Percentiles rank a stretch among this genome's conserved stretches.
These are phyloP conservation scores for Drosophila repletoides DNA, from an alignment of 1,140 invertebrate genomes.

Conservation along the genomic window DNA sequence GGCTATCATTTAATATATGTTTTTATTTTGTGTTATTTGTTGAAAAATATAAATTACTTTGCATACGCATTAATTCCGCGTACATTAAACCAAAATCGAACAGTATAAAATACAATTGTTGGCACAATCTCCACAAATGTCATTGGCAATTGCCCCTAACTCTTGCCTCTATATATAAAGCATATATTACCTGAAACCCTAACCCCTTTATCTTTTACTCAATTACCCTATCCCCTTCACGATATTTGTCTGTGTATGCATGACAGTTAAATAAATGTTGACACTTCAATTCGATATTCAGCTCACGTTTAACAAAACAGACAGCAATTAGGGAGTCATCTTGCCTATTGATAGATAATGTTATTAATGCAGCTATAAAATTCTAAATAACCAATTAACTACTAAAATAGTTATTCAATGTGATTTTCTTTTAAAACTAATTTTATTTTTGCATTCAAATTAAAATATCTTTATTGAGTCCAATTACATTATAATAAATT, in stretches of 20 bases:
- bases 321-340: slow-evolving; percentile 27
- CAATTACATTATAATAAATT: too few relatives aligned
- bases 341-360: slow-evolving; percentile 2
- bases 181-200: too few relatives aligned
- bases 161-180: too few relatives aligned
- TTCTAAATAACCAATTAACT: not conserved
- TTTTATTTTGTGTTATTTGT: slow-evolving; percentile 15
- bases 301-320: slow-evolving; percentile 14
- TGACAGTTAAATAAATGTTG: slow-evolving; percentile 47
- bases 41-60: slow-evolving; percentile 43
- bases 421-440: too few relatives aligned
- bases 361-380: slow-evolving; percentile 1
- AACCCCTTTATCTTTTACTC: too few relatives aligned
- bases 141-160: slow-evolving; percentile 8
- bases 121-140: slow-evolving; percentile 14
- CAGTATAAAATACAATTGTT: slow-evolving; percentile 11
- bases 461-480: too few relatives aligned
- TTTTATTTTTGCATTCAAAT: too few relatives aligned
- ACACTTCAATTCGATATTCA: slow-evolving; percentile 44
- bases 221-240: not conserved
- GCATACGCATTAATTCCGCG: slow-evolving; percentile 36
- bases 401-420: too few relatives aligned
- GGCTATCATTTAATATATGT: slow-evolving; percentile 21
- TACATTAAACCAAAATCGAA: slow-evolving; percentile 26
- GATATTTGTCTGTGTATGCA: slow-evolving; percentile 14